These are phyloP conservation scores for Gortyna flavago DNA, from an alignment of 2,888 invertebrate species.

Conservation along the genomic window DNA sequence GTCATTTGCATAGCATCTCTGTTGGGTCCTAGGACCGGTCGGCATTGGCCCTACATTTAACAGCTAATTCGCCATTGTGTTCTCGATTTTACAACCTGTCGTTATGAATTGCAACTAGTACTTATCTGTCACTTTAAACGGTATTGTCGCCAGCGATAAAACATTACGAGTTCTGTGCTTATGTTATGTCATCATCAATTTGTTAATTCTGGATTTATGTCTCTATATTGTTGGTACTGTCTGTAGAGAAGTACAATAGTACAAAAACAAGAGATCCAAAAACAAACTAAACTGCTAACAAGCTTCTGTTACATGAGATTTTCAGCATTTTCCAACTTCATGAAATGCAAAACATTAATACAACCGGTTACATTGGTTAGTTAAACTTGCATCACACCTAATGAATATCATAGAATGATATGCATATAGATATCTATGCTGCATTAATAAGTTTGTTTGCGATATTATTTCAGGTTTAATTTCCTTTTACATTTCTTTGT, in stretches of 20 bases:
- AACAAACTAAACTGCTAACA: too few relatives aligned
- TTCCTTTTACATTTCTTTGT: not conserved
- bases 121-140: conserved; percentile 74
- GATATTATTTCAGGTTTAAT: not conserved
- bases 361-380: not conserved
- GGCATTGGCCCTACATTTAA: conserved; percentile 74
- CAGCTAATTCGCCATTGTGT: conserved; percentile 78
- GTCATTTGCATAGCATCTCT: conserved; percentile 64
- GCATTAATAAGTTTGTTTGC: not conserved
- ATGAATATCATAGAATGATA: not conserved
- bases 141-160: conserved; percentile 70
- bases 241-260: too few relatives aligned
- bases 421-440: too few relatives aligned
- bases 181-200: conserved; percentile 61
- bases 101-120: conserved; percentile 78
- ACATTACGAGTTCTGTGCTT: conserved; percentile 65
- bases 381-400: not conserved
- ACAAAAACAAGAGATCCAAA: too few relatives aligned
- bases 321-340: not conserved
- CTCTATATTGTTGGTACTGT: conserved; percentile 3
- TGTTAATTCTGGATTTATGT: conserved; percentile 54
- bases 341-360: not conserved
- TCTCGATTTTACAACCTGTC: conserved; percentile 73
- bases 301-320: not conserved
- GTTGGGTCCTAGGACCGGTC: conserved; percentile 52